A percentile compares a stretch with the other conserved stretches of the same genome.
These are phyloP conservation scores for Synergus itoensis DNA, from an alignment of 2,888 invertebrate genomes.

Conservation along the genomic window DNA sequence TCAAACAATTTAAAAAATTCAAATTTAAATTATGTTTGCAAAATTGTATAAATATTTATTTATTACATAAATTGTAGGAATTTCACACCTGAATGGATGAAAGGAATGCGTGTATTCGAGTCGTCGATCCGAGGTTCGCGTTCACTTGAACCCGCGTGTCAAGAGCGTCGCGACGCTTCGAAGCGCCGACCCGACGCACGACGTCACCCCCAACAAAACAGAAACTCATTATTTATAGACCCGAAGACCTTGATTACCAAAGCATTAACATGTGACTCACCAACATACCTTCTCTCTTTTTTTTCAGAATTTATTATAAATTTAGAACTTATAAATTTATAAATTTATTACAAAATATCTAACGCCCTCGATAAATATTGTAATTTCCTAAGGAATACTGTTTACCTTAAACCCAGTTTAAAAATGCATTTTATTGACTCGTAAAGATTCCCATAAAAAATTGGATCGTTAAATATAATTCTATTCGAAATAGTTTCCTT, in stretches of 20 bases:
- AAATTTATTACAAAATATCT: neutral
- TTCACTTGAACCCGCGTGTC: constrained; percentile 54
- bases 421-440: neutral
- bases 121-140: constrained; percentile 47
- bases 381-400: neutral
- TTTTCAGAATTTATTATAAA: constrained; percentile 28
- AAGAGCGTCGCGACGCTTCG: constrained; percentile 50
- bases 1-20: neutral
- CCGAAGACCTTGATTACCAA: constrained; percentile 54
- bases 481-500: neutral
- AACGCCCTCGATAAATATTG: neutral
- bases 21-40: neutral
- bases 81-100: neutral
- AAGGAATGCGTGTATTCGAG: constrained; percentile 38
- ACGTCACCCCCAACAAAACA: constrained; percentile 51
- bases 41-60: neutral
- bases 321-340: too few species aligned
- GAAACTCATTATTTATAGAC: constrained; percentile 55
- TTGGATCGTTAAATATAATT: neutral
- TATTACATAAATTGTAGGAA: neutral
- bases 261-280: constrained; percentile 6
- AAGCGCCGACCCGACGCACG: constrained; percentile 38
- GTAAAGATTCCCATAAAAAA: neutral
- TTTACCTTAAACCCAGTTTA: neutral
- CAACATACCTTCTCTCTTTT: neutral